A percentile compares a stretch with the other conserved stretches of the same genome.
Conservation (phyloP, 2,797 vertebrate genomes). For the Cottoperca gobio region DNA sequence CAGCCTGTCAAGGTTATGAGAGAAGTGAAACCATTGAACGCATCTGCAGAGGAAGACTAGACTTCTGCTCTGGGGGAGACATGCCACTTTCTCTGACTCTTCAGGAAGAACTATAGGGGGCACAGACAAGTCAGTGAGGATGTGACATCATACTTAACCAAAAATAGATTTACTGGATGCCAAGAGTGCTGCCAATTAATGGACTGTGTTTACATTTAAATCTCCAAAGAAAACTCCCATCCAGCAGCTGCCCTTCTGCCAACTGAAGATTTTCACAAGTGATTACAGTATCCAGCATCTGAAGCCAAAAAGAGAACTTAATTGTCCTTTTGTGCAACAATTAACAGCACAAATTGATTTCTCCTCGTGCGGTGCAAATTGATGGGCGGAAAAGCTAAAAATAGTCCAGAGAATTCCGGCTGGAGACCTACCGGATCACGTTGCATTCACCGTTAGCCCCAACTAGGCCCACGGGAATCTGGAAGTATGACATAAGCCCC, state of each 20-base stretch:
- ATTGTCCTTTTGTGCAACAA: constrained; percentile 30
- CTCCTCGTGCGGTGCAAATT: constrained; percentile 31
- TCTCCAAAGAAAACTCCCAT: constrained; percentile 1
- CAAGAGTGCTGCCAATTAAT: constrained; percentile 1
- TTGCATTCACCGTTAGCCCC: constrained; percentile 48
- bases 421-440: constrained; percentile 37
- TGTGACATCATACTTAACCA: constrained; percentile 30
- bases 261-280: neutral
- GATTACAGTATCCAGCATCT: constrained; percentile 1
- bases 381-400: constrained; percentile 58
- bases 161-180: neutral
- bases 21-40: constrained; percentile 64
- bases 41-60: constrained; percentile 61
- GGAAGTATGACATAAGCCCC: constrained; percentile 59
- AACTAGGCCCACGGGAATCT: constrained; percentile 54
- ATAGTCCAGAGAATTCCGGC: constrained; percentile 45
- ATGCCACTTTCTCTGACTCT: constrained; percentile 57
- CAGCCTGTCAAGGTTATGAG: constrained; percentile 32
- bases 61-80: constrained; percentile 44
- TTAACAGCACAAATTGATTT: constrained; percentile 40
- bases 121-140: constrained; percentile 51
- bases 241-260: neutral
- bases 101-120: constrained; percentile 24
- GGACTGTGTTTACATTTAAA: constrained; percentile 15
- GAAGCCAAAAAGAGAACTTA: constrained; percentile 11